Evolutionary conservation across 1,140 invertebrate genomes (phyloP).

Genomic region (Drosophila quadrilineata): DNA sequence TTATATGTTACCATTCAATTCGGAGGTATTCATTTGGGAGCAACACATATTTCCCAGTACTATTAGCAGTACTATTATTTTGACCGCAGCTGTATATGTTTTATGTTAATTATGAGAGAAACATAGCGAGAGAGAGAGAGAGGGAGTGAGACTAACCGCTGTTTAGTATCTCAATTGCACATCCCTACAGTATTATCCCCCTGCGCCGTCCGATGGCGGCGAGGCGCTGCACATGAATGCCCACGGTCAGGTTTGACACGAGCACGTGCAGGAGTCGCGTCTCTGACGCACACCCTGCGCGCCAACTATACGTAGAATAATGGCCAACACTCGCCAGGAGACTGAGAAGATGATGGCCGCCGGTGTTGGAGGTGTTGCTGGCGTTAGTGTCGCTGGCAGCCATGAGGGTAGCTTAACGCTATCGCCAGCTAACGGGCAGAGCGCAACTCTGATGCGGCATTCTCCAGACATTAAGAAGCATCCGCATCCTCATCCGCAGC

Average conservation of each 20-base stretch:
- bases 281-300: constrained; percentile 81
- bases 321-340: constrained; percentile 80
- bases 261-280: constrained; percentile 80
- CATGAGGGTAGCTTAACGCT: constrained; percentile 58
- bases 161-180: constrained; percentile 76
- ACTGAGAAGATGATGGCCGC: constrained; percentile 76
- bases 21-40: too few species aligned
- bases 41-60: too few species aligned
- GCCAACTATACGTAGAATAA: constrained; percentile 79
- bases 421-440: constrained; percentile 64
- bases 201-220: constrained; percentile 85
- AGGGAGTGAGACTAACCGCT: constrained; percentile 32
- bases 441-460: constrained; percentile 72
- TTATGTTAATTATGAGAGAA: constrained; percentile 34
- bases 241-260: constrained; percentile 82
- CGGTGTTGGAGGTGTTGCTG: constrained; percentile 26
- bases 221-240: constrained; percentile 87
- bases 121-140: too few species aligned
- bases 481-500: constrained; percentile 29
- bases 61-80: too few species aligned
- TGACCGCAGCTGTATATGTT: constrained; percentile 30
- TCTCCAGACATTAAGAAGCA: constrained; percentile 71
- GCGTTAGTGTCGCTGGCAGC: constrained; percentile 34
- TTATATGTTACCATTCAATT: too few species aligned
- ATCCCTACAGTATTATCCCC: constrained; percentile 89